A percentile compares a stretch with the other conserved stretches of the same genome.
These are phyloP conservation scores for Piliocolobus tephrosceles DNA, from an alignment of 2,113 vertebrate species.

Conservation along the genomic window DNA sequence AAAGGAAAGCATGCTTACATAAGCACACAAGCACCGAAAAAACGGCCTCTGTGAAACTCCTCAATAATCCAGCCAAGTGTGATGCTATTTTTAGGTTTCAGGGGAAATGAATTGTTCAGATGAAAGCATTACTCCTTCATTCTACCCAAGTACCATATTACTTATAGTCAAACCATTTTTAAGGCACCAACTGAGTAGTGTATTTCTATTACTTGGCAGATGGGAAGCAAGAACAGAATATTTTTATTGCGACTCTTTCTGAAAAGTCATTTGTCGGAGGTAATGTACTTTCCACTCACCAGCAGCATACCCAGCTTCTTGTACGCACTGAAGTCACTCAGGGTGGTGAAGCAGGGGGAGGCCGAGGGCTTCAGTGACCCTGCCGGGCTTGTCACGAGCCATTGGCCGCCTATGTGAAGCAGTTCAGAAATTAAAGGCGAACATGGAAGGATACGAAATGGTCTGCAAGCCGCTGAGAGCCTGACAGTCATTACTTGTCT, in stretches of 20 bases:
- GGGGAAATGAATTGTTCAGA: constrained; percentile 74
- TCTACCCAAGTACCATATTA: constrained; percentile 53
- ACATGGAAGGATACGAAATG: not conserved
- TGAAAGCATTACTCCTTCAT: constrained; percentile 68
- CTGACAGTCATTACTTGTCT: not conserved
- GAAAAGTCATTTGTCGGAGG: constrained; percentile 25
- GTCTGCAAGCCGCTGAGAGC: not conserved
- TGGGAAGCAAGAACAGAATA: not conserved
- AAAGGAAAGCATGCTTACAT: constrained; percentile 59
- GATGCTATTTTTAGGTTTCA: constrained; percentile 80
- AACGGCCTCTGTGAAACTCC: constrained; percentile 77
- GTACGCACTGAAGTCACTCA: not conserved
- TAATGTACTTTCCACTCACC: not conserved
- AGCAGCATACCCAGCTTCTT: not conserved
- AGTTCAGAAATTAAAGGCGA: not conserved
- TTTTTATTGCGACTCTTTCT: constrained; percentile 22
- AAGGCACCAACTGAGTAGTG: constrained; percentile 16
- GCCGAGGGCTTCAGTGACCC: not conserved
- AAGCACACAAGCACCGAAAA: constrained; percentile 75
- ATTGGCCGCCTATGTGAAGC: not conserved
- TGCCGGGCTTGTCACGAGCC: not conserved
- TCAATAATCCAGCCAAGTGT: constrained; percentile 73
- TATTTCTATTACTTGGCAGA: constrained; percentile 63
- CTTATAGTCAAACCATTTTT: constrained; percentile 35
- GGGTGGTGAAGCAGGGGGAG: not conserved